A percentile compares a stretch with the other conserved stretches of the same genome.
Evolutionary conservation across 2,888 invertebrate genomes (phyloP).

Genomic region (Caprella mutica): DNA sequence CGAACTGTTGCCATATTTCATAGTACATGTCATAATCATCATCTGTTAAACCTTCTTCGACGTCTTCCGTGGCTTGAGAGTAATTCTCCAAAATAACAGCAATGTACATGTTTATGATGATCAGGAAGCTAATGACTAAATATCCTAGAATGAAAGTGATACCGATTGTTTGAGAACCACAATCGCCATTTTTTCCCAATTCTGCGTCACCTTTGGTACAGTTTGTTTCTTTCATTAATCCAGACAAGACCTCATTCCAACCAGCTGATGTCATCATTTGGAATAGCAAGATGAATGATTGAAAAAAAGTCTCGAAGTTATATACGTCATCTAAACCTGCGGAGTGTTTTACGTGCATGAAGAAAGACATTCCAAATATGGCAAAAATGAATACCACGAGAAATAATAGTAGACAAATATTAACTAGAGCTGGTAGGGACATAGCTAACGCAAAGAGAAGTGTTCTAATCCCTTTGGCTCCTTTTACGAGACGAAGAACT

Average conservation of each 20-base stretch:
- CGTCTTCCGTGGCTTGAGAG: conserved; percentile 95
- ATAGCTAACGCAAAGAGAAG: conserved; percentile 94
- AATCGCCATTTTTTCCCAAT: conserved; percentile 80
- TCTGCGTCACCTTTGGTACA: conserved; percentile 79
- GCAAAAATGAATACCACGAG: conserved; percentile 99
- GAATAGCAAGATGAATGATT: conserved; percentile 96
- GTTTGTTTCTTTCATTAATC: conserved; percentile 89
- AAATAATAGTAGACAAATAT: conserved; percentile 94
- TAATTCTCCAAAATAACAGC: conserved; percentile 99
- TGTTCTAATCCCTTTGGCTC: conserved; percentile 95
- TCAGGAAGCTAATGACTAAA: conserved; percentile 93
- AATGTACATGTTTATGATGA: conserved; percentile 99
- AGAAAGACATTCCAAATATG: conserved; percentile 99
- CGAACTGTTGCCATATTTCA: conserved; percentile 98
- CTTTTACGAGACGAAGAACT: conserved; percentile 92
- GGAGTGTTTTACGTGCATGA: conserved; percentile 92
- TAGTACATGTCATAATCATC: conserved; percentile 99
- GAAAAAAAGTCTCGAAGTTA: conserved; percentile 96
- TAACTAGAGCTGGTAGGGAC: conserved; percentile 96
- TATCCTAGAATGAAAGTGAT: conserved; percentile 91
- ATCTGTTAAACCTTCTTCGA: conserved; percentile 90
- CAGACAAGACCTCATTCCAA: conserved; percentile 90
- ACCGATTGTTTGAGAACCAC: conserved; percentile 85
- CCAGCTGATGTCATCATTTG: conserved; percentile 96
- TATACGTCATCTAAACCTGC: conserved; percentile 92